Evolutionary conservation across 2,888 invertebrate species (phyloP).

Genomic region (Criorhina ranunculi): DNA sequence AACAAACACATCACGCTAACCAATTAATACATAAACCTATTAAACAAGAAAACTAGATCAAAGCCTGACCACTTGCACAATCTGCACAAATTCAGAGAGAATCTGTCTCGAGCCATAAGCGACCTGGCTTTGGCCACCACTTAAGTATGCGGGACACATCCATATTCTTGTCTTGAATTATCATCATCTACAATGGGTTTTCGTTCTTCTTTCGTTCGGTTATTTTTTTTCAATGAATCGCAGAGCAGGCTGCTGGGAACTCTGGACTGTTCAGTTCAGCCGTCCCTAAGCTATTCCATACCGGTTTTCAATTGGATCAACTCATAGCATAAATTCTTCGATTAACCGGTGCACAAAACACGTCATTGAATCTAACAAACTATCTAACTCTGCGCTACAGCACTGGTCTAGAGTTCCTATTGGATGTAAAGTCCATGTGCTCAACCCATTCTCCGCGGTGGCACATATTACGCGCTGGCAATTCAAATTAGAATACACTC

Average conservation of each 20-base stretch:
- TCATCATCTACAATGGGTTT: slow-evolving; percentile 37
- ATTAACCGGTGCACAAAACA: slow-evolving; percentile 64
- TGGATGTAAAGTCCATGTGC: neutral
- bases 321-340: slow-evolving; percentile 61
- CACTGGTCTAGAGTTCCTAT: slow-evolving; percentile 4
- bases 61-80: slow-evolving; percentile 69
- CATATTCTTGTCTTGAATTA: slow-evolving; percentile 43
- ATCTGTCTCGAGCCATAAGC: slow-evolving; percentile 57
- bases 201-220: slow-evolving; percentile 44
- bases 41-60: slow-evolving; percentile 74
- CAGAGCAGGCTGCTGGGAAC: slow-evolving; percentile 27
- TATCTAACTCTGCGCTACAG: slow-evolving; percentile 19
- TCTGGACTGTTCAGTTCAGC: slow-evolving; percentile 6
- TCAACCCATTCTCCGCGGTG: slow-evolving; percentile 18
- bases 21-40: slow-evolving; percentile 73
- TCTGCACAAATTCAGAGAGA: slow-evolving; percentile 66
- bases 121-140: slow-evolving; percentile 23
- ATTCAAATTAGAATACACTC: slow-evolving; percentile 20
- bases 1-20: slow-evolving; percentile 67
- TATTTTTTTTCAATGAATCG: slow-evolving; percentile 29
- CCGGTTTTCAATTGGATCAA: slow-evolving; percentile 79
- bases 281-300: slow-evolving; percentile 72
- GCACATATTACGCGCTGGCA: slow-evolving; percentile 28
- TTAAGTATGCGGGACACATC: slow-evolving; percentile 14
- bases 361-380: slow-evolving; percentile 45